These are phyloP conservation scores for Unio delphinus DNA, from an alignment of 2,888 invertebrate genomes.

Conservation along the genomic window DNA sequence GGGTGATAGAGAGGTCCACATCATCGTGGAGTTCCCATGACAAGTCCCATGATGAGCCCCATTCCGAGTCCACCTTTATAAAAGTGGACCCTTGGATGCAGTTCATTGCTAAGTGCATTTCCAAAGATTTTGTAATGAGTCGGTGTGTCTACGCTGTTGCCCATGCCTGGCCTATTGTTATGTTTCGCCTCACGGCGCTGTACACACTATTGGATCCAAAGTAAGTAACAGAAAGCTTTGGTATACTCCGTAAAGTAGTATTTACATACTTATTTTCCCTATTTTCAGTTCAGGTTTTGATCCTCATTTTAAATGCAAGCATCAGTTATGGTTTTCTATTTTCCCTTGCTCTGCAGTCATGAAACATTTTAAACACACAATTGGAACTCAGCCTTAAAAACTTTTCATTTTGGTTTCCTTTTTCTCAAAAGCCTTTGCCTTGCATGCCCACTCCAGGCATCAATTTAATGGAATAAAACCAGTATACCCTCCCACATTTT, in stretches of 20 bases:
- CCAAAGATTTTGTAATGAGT: conserved; percentile 85
- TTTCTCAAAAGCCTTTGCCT: too few relatives aligned
- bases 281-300: not conserved
- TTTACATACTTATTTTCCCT: not conserved
- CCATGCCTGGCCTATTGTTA: conserved; percentile 96
- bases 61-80: conserved; percentile 50
- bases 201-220: conserved; percentile 91
- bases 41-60: conserved; percentile 42
- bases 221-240: conserved; percentile 52
- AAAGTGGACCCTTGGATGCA: conserved; percentile 69
- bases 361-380: too few relatives aligned
- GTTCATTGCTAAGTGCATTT: conserved; percentile 90
- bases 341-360: too few relatives aligned
- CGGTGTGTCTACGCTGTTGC: conserved; percentile 88
- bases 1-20: conserved; percentile 92
- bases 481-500: too few relatives aligned
- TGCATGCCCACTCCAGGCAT: too few relatives aligned
- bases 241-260: not conserved
- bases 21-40: conserved; percentile 80
- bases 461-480: too few relatives aligned
- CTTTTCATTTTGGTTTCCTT: too few relatives aligned
- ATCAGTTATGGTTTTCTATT: not conserved
- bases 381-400: too few relatives aligned
- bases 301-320: not conserved
- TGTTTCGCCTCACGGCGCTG: conserved; percentile 89